Evolutionary conservation across 2,888 invertebrate species (phyloP).

Genomic region (Lithosia quadra): DNA sequence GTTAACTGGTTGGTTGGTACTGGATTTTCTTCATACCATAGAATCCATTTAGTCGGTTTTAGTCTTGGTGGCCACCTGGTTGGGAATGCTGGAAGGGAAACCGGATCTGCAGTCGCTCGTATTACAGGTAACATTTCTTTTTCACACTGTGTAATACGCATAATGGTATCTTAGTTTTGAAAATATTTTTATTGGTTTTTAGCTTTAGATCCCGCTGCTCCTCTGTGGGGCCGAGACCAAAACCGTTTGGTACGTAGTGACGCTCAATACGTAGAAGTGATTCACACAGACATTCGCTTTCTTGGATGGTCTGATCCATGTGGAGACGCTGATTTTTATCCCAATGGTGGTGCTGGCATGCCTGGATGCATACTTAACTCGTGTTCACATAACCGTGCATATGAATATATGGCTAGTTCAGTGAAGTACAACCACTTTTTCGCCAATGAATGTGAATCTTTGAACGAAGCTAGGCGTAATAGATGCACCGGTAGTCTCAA

Average conservation of each 20-base stretch:
- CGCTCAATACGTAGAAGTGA: constrained; percentile 75
- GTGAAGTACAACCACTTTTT: constrained; percentile 63
- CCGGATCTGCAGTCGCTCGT: constrained; percentile 67
- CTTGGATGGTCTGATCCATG: constrained; percentile 63
- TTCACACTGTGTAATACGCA: background rate
- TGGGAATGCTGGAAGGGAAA: constrained; percentile 71
- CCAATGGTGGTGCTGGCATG: constrained; percentile 70
- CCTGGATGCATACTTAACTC: constrained; percentile 68
- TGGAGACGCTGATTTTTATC: constrained; percentile 75
- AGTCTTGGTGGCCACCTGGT: constrained; percentile 82
- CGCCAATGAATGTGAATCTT: constrained; percentile 61
- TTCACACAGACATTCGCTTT: constrained; percentile 71
- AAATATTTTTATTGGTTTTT: constrained; percentile 14
- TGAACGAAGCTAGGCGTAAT: constrained; percentile 56
- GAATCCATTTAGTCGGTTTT: constrained; percentile 81
- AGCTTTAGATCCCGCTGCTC: constrained; percentile 81
- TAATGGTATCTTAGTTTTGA: background rate
- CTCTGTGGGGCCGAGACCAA: constrained; percentile 63
- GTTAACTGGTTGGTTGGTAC: constrained; percentile 65
- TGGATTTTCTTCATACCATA: constrained; percentile 57
- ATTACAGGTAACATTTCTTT: constrained; percentile 66
- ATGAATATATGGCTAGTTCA: constrained; percentile 68
- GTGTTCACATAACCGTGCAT: constrained; percentile 71
- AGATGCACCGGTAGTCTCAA: constrained; percentile 58
- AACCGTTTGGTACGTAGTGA: constrained; percentile 63